Evolutionary conservation across 2,888 invertebrate species (phyloP), one percentile per base, ranked within the genome.

Genomic region (Ashinkailepas kermadecensis): DNA sequence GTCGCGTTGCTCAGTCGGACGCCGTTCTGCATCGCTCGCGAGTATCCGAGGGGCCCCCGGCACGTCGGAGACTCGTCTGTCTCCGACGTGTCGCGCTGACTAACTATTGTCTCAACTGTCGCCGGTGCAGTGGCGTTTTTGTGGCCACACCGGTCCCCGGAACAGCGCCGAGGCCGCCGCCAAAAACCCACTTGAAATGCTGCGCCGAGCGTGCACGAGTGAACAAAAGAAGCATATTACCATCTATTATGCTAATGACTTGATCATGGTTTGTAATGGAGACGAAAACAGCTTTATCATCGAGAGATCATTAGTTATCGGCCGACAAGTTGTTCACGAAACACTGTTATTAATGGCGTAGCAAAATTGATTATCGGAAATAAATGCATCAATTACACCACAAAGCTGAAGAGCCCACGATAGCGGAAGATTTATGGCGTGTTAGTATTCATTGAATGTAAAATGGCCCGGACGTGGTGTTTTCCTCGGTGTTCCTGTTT

Each of bases 261-360:
- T 56, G 54, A 74, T 74, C 74, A 74, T 56, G 56, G n/a, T 56
- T 9, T 74, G 74, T 74, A 74, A 74, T 74, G 54, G 74, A 74
- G 74, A 54, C 54, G 74, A 74, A 74, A 74, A 74, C 74, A 74
- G 74, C 74, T 56, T 54, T n/a, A 56, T 74, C 74, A 74, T 56
- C n/a, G 18, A 21, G 2, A 3, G 21, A 56, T 74, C 74, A 74
- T 74, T 10, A 9, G 74, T 74, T 74, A 74, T 56, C 74, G 56
- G 4, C 54, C 15, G 74, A 74, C 74, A 74, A 74, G 74, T 74
- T 74, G 54, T 56, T 74, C 54, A 74, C 74, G 74, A 74, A 56
- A 56, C 74, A 74, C 21, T 21, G 74, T 74, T 74, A 74, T 74
- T 74, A 74, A 74, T 54, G 74, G 18, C 23, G 54, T 8, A 21